Conservation (phyloP, 2,888 invertebrate genomes). For the Helobdella robusta region DNA sequence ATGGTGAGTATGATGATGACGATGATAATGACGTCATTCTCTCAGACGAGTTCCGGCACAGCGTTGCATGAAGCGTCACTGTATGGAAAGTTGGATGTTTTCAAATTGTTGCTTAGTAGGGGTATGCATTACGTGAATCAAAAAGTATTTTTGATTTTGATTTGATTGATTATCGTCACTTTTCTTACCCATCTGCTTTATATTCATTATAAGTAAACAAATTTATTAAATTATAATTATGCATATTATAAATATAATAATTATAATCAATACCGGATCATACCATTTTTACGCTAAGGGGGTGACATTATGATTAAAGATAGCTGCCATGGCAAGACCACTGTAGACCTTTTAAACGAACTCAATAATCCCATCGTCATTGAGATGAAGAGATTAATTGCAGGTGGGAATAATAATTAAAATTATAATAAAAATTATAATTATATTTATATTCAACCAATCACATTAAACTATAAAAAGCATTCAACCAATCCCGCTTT, state of each 20-base stretch:
- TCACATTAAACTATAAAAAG: too few relatives aligned
- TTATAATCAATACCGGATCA: conserved; percentile 1
- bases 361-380: conserved; percentile 80
- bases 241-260: neutral
- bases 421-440: too few relatives aligned
- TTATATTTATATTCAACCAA: too few relatives aligned
- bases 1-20: too few relatives aligned
- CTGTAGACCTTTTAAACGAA: conserved; percentile 72
- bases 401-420: too few relatives aligned
- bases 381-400: conserved; percentile 71
- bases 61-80: conserved; percentile 87
- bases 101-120: conserved; percentile 64
- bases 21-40: conserved; percentile 1
- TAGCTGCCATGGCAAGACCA: conserved; percentile 69
- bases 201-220: neutral
- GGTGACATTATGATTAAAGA: conserved; percentile 73
- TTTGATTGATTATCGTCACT: neutral
- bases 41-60: conserved; percentile 71
- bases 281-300: conserved; percentile 53
- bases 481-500: too few relatives aligned
- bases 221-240: neutral
- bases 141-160: neutral
- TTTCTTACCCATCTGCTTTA: neutral
- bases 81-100: conserved; percentile 80
- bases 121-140: too few relatives aligned